Percentiles rank a stretch among this genome's conserved stretches.
These are phyloP conservation scores for Oxycera nigricornis DNA, from an alignment of 2,888 invertebrate genomes.

Conservation along the genomic window DNA sequence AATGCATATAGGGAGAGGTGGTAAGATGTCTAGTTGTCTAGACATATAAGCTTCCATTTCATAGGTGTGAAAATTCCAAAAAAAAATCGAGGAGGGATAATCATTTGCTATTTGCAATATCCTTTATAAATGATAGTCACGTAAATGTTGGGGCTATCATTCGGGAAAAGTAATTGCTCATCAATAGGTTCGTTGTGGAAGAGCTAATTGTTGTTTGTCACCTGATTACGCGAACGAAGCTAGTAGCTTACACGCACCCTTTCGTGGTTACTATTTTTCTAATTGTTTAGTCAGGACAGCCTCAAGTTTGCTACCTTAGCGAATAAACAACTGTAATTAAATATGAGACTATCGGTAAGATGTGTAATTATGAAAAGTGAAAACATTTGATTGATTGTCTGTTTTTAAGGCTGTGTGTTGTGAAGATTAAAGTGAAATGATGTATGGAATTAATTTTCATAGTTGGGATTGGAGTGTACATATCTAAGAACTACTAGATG, in stretches of 20 bases:
- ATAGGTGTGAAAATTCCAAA: background rate
- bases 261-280: background rate
- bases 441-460: too few relatives aligned
- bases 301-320: background rate
- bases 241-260: background rate
- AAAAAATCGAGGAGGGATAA: background rate
- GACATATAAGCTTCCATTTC: background rate
- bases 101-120: background rate
- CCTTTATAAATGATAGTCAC: background rate
- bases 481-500: too few relatives aligned
- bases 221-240: background rate
- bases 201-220: background rate
- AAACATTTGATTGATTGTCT: background rate
- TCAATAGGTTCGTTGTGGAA: background rate
- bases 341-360: conserved; percentile 9
- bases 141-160: background rate
- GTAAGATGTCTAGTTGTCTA: background rate
- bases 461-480: too few relatives aligned
- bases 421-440: too few relatives aligned
- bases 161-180: background rate
- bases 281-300: background rate
- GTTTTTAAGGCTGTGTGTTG: too few relatives aligned
- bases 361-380: background rate
- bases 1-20: background rate
- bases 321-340: conserved; percentile 1